Evolutionary conservation across 2,888 invertebrate species (phyloP), one percentile per base, ranked within the genome.

Genomic region (Disparrhopalites patrizii): DNA sequence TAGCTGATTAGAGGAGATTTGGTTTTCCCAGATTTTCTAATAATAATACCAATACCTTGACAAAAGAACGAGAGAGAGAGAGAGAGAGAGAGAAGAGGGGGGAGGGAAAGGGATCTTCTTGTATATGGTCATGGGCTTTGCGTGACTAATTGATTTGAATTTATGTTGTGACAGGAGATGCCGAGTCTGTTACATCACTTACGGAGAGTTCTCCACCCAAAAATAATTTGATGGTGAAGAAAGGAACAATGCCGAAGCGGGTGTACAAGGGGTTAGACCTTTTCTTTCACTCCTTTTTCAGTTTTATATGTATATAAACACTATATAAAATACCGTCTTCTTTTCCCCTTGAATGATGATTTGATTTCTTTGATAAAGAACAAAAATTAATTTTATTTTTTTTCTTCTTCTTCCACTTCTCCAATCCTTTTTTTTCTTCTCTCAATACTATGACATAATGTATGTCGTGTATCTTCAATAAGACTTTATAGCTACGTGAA

Each of bases 241-340:
- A 33, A 18, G 65, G 69, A 20, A 57, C 67, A 64, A 65, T 69
- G 47, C 72, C 72, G 31, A 70, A 70, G 38, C 69, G 70, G 56
- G 66, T 72, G 52, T 72, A 70, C 65, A 72, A 72, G 69, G 72
- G 72, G 72, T 72, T 64, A 61, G 68, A n/a, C n/a, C n/a, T n/a
- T n/a, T n/a, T n/a, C n/a, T n/a, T n/a, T n/a, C n/a, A n/a, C n/a
- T 47, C 47, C 4, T 15, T 47, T n/a, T 47, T 23, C 47, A 10
- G 15, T 36, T 36, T 10, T 15, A 36, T 20, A 47, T 47, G 13
- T 23, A 23, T 47, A 3, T 47, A 8, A 7, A 8, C 23, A n/a
- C n/a, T n/a, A n/a, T n/a, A n/a, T n/a, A n/a, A n/a, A n/a, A n/a
- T n/a, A n/a, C n/a, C n/a, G n/a, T n/a, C n/a, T n/a, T n/a, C n/a